Evolutionary conservation across 2,113 vertebrate genomes (phyloP).

Genomic region (Fulmarus glacialis): DNA sequence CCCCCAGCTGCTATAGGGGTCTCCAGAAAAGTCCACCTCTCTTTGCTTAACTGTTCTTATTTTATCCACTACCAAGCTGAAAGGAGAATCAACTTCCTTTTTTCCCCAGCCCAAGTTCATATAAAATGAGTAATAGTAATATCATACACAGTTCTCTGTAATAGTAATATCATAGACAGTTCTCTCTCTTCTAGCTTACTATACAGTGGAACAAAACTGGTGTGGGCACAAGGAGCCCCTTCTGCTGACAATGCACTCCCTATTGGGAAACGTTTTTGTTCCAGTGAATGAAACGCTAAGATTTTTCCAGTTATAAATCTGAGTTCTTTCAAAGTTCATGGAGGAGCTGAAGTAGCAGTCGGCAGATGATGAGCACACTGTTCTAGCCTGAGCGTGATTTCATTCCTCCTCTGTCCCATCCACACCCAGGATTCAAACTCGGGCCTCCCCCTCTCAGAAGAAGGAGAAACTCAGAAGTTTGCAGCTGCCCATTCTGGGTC

Average conservation of each 20-base stretch:
- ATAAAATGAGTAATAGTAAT: not conserved
- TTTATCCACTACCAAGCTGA: not conserved
- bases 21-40: not conserved
- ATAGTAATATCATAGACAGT: not conserved
- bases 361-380: not conserved
- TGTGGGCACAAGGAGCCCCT: not conserved
- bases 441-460: not conserved
- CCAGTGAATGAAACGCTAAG: not conserved
- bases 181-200: not conserved
- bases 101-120: not conserved
- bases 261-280: not conserved
- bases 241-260: not conserved
- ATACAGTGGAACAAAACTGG: not conserved
- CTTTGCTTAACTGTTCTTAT: not conserved
- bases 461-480: not conserved
- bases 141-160: not conserved
- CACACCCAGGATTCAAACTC: not conserved
- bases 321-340: not conserved
- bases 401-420: not conserved
- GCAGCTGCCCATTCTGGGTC: not conserved
- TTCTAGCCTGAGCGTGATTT: not conserved
- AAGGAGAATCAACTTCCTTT: not conserved
- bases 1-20: not conserved
- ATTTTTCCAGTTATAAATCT: not conserved
- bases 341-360: not conserved